These are phyloP conservation scores for Drosophila nr. fundita DNA, from an alignment of 2,888 invertebrate genomes.

Conservation along the genomic window DNA sequence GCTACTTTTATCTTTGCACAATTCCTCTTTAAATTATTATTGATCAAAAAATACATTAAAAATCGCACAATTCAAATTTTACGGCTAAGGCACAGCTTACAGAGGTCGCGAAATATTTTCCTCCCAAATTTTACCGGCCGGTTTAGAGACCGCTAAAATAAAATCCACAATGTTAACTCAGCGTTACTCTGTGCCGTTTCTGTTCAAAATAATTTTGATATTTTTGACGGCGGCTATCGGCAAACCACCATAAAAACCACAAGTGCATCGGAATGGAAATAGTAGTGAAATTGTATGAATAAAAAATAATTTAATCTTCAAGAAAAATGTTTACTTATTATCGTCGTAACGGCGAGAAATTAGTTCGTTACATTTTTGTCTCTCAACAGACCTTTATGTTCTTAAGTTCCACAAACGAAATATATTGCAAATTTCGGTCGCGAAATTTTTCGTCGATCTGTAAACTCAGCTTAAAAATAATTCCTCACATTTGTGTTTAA, in stretches of 20 bases:
- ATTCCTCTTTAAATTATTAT: neutral
- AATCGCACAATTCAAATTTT: no score
- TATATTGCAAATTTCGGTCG: neutral
- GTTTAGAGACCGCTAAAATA: neutral
- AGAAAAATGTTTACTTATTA: neutral
- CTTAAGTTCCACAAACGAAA: neutral
- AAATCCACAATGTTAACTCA: neutral
- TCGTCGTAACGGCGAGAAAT: neutral
- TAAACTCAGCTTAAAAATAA: neutral
- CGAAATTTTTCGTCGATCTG: neutral
- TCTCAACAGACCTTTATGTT: neutral
- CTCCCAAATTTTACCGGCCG: no score
- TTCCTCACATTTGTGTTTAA: neutral
- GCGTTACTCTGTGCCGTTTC: neutral
- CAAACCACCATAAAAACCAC: neutral
- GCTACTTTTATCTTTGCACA: neutral
- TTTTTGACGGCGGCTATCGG: neutral
- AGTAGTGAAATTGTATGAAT: neutral
- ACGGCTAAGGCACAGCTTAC: no score
- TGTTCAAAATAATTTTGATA: neutral
- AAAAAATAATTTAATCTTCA: neutral
- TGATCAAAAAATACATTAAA: no score
- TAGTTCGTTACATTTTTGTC: neutral
- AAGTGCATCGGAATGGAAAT: neutral
- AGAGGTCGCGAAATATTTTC: no score